Conservation (phyloP, 2,888 invertebrate species). For the Chromoteleia sp. region DNA sequence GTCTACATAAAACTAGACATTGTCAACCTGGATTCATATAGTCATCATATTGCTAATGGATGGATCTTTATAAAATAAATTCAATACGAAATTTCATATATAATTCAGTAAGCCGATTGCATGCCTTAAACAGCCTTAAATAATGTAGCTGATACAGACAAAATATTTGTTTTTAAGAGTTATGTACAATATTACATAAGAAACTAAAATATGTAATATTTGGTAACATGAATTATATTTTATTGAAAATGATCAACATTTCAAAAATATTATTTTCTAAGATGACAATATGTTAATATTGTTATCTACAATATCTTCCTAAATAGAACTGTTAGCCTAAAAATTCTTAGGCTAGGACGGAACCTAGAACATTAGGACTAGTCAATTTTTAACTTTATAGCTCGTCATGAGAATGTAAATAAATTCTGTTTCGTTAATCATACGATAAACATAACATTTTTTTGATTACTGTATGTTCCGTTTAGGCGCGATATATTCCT, state of each 20-base stretch:
- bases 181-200: background rate
- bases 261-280: constrained; percentile 54
- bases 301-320: constrained; percentile 48
- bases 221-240: constrained; percentile 41
- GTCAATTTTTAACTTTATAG: constrained; percentile 24
- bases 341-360: constrained; percentile 57
- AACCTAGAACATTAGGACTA: constrained; percentile 56
- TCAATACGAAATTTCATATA: too few species aligned
- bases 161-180: background rate
- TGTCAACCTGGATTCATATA: too few species aligned
- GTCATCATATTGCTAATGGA: too few species aligned
- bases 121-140: too few species aligned
- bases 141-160: too few species aligned
- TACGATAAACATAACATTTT: constrained; percentile 21
- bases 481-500: constrained; percentile 17
- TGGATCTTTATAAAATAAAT: too few species aligned
- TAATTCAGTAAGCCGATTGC: too few species aligned
- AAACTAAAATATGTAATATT: constrained; percentile 46
- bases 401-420: background rate
- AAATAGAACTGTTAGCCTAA: constrained; percentile 16
- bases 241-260: constrained; percentile 55
- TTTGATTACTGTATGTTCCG: constrained; percentile 39
- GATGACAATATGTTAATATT: constrained; percentile 21
- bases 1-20: too few species aligned
- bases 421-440: background rate